Evolutionary conservation across 2,888 invertebrate species (phyloP), one percentile per base, ranked within the genome.

Genomic region (Xanthorhoe designata): DNA sequence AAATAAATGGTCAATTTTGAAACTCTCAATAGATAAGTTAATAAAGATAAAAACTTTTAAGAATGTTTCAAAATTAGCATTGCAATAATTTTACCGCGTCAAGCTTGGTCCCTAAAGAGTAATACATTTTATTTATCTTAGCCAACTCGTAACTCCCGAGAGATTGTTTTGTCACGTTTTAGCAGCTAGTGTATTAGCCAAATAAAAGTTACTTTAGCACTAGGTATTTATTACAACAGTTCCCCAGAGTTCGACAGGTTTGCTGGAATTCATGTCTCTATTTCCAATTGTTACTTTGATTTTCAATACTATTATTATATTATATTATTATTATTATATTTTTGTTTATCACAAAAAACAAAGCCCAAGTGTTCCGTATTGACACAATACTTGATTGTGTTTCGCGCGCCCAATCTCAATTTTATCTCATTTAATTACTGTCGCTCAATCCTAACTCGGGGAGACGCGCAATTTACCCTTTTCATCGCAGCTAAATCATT

Each of bases 51-150:
- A n/a, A n/a, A n/a, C n/a, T n/a, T n/a, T n/a, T n/a, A n/a, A n/a
- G n/a, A n/a, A n/a, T 35, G 35, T 24, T 24, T 24, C 24, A 24
- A 24, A 24, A 79, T 78, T 75, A 78, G 77, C 75, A 68, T 77
- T 74, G 76, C 76, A 77, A 80, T 82, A 81, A 81, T 79, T 82
- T 78, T 76, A 78, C 73, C 75, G 74, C 77, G 77, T 76, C 79
- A 80, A 69, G 69, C 75, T 70, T 73, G 68, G 69, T 77, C 83
- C 76, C 82, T 42, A 64, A 78, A 75, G 80, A 72, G 72, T 73
- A 74, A 85, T 84, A 78, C 76, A 79, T 83, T 82, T 70, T 76
- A 80, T 84, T 85, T 83, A 85, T 81, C 81, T 80, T 75, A 66
- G 76, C 78, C 76, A 75, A 72, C 76, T 78, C 72, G 65, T 66